Conservation (phyloP, 2,113 vertebrate genomes). For the Eclectus roratus region DNA sequence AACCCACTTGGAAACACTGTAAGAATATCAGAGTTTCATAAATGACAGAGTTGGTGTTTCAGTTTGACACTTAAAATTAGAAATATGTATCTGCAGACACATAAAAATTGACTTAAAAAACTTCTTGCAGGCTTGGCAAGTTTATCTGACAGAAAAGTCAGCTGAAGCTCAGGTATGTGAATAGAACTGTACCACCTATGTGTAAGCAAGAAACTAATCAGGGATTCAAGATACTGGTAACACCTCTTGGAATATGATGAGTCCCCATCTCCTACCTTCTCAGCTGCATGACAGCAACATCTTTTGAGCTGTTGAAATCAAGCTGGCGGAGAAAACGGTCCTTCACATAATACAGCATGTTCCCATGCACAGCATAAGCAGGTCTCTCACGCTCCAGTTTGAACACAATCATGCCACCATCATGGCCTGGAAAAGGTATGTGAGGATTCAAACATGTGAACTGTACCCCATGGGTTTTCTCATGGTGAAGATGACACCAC, state of each 20-base stretch:
- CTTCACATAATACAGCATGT: slow-evolving; percentile 92
- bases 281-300: slow-evolving; percentile 95
- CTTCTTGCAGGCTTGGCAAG: background rate
- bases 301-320: slow-evolving; percentile 96
- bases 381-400: slow-evolving; percentile 94
- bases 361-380: slow-evolving; percentile 91
- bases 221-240: background rate
- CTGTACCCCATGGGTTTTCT: background rate
- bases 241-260: fast-evolving
- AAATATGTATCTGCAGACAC: background rate
- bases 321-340: slow-evolving; percentile 93
- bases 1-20: background rate
- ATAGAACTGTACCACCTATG: fast-evolving
- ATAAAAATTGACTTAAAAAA: background rate
- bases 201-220: background rate
- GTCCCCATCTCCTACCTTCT: slow-evolving; percentile 75
- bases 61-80: background rate
- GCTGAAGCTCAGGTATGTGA: background rate
- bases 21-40: background rate
- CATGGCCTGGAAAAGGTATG: slow-evolving; percentile 78
- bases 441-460: fast-evolving
- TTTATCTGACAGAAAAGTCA: background rate
- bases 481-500: no score
- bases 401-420: slow-evolving; percentile 97
- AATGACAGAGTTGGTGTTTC: background rate